Percentiles rank a stretch among this genome's conserved stretches.
phyloP scores from a whole-genome alignment of 2,888 invertebrate genomes.

The Amiota mariae region DNA sequence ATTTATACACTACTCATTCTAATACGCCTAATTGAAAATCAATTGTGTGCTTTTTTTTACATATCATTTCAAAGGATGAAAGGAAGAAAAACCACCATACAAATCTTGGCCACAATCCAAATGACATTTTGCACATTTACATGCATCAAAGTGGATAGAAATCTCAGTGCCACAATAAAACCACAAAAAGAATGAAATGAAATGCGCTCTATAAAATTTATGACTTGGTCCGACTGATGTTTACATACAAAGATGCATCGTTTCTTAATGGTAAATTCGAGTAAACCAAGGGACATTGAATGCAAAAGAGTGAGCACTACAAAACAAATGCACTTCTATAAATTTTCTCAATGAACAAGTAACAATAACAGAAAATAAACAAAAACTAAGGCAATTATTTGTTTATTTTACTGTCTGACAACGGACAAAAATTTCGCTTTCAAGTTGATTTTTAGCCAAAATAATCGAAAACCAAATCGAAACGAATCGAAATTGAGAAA shows the following conservation, averaged over 20 bases:
- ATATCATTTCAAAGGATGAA: no score
- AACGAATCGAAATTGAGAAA: background rate
- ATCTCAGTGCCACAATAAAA: constrained; percentile 7
- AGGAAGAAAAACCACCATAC: no score
- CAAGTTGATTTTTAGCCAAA: constrained; percentile 4
- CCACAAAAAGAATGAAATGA: background rate
- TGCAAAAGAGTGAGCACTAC: background rate
- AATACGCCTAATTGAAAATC: constrained; percentile 16
- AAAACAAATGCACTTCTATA: background rate
- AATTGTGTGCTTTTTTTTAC: background rate
- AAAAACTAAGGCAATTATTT: constrained; percentile 1
- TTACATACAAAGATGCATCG: background rate
- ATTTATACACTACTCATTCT: background rate
- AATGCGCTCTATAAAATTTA: constrained; percentile 13
- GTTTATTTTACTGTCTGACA: constrained; percentile 3
- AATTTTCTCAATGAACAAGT: constrained; percentile 1
- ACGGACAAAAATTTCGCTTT: background rate
- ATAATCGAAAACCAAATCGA: background rate
- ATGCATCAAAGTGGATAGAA: background rate
- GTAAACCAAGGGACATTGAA: background rate
- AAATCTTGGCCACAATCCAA: constrained; percentile 12
- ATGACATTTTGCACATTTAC: background rate
- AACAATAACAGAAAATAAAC: background rate
- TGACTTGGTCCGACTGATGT: constrained; percentile 5
- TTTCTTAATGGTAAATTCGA: background rate